Evolutionary conservation across 2,113 vertebrate genomes (phyloP).

Genomic region (Melanerpes aurifrons): DNA sequence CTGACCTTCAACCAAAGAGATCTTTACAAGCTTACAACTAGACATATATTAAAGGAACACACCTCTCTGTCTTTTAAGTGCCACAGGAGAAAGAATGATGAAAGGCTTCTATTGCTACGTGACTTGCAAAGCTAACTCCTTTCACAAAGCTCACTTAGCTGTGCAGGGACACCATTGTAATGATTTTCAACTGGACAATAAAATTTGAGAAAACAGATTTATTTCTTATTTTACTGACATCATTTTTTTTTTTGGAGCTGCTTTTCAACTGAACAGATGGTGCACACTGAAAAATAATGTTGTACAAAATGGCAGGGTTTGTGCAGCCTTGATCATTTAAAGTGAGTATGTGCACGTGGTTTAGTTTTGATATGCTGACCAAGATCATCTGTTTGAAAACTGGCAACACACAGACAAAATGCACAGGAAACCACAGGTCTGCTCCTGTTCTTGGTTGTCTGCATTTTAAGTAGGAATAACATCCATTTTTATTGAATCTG

Average conservation of each 20-base stretch:
- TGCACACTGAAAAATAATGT: background rate
- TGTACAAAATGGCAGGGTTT: background rate
- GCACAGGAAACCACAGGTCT: fast-evolving
- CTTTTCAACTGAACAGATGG: conserved; percentile 24
- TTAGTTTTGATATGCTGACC: background rate
- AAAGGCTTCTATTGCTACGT: fast-evolving
- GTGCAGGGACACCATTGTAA: background rate
- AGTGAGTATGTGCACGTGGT: fast-evolving
- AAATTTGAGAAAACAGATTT: background rate
- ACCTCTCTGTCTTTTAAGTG: background rate
- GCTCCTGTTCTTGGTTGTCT: background rate
- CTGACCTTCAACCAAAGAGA: background rate
- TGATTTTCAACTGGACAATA: conserved; percentile 1
- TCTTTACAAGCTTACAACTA: background rate
- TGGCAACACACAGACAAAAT: background rate
- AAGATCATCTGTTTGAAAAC: background rate
- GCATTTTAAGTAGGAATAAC: background rate
- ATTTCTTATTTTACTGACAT: conserved; percentile 15
- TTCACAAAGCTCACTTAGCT: background rate
- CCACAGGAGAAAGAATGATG: background rate
- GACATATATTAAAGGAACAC: background rate
- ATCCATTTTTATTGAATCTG: background rate
- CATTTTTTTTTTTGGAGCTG: background rate
- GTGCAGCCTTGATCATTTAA: background rate
- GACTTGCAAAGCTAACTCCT: background rate